Percentiles rank a stretch among this genome's conserved stretches.
Conservation (phyloP, 2,888 invertebrate genomes). For the Auanema freiburgensis region DNA sequence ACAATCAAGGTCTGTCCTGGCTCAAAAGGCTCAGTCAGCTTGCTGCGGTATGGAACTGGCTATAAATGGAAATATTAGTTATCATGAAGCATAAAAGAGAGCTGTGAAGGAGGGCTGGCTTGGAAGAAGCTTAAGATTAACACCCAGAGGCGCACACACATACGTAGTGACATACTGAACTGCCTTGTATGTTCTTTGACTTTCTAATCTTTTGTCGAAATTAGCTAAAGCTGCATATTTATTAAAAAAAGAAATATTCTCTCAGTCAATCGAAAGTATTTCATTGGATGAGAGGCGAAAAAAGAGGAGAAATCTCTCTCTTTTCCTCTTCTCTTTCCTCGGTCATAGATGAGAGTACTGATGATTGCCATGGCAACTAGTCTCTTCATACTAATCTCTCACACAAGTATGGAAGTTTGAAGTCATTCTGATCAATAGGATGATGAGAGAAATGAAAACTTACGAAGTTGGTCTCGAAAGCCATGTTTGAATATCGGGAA, state of each 20-base stretch:
- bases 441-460: constrained; percentile 12
- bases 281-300: neutral
- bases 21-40: constrained; percentile 59
- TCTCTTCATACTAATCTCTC: constrained; percentile 2
- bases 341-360: neutral
- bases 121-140: constrained; percentile 1
- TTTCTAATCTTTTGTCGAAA: neutral
- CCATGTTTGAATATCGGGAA: constrained; percentile 10
- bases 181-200: neutral
- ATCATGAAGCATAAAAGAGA: constrained; percentile 1
- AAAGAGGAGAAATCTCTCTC: neutral
- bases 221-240: constrained; percentile 1
- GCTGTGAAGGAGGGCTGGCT: constrained; percentile 9
- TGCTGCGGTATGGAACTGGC: constrained; percentile 61
- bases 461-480: constrained; percentile 18
- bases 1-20: constrained; percentile 63
- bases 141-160: neutral
- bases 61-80: constrained; percentile 26
- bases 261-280: too few species aligned
- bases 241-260: too few species aligned
- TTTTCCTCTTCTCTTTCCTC: neutral
- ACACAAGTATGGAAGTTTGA: too few species aligned
- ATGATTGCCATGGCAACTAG: neutral
- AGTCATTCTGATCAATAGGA: too few species aligned
- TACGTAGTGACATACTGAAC: neutral